Evolutionary conservation across 2,113 vertebrate species (phyloP).

Genomic region (Taxidea taxus): DNA sequence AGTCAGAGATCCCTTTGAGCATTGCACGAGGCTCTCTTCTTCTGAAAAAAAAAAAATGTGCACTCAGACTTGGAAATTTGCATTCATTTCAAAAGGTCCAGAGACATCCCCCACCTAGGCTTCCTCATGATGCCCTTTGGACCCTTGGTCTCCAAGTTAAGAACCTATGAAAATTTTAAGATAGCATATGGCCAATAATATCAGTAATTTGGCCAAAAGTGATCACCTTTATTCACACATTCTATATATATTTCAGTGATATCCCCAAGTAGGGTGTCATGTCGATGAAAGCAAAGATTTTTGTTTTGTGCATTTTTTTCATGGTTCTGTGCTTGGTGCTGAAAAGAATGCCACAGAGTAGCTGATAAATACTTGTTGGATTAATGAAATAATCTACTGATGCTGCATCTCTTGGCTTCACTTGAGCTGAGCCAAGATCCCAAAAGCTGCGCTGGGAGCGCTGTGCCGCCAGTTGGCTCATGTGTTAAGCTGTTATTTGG

Average conservation of each 20-base stretch:
- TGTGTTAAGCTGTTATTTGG: neutral
- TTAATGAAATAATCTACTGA: conserved; percentile 30
- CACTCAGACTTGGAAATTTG: neutral
- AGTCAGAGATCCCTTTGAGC: neutral
- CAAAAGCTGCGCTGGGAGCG: neutral
- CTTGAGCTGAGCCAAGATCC: neutral
- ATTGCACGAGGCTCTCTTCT: neutral
- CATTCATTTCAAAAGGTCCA: neutral
- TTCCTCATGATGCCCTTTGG: neutral
- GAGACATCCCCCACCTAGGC: neutral
- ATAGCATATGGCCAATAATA: neutral
- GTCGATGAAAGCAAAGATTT: neutral
- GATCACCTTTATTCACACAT: neutral
- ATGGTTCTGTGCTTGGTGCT: neutral
- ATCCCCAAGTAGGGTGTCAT: neutral
- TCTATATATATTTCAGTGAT: neutral
- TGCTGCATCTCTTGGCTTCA: neutral
- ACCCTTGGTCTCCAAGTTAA: neutral
- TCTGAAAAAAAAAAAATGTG: neutral
- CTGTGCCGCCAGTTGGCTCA: neutral
- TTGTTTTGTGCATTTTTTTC: neutral
- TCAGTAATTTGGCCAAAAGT: neutral
- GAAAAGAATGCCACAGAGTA: neutral
- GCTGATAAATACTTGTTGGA: conserved; percentile 23
- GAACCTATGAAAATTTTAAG: neutral